Percentiles rank a stretch among this genome's conserved stretches.
phyloP scores from a whole-genome alignment of 2,113 vertebrate genomes.

The Proteles cristata region DNA sequence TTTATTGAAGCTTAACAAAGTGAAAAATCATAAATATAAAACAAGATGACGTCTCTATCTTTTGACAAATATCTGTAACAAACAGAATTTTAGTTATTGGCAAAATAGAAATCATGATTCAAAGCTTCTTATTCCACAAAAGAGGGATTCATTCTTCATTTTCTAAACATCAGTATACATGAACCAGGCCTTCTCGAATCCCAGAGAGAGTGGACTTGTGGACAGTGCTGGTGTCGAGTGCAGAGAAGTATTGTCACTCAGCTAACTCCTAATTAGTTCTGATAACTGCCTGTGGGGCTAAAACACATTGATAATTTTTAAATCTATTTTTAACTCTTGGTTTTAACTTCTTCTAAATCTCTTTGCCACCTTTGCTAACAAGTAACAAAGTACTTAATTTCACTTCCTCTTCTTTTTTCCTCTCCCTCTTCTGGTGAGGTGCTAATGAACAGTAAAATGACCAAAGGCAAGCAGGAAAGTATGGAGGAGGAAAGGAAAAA shows the following conservation, averaged over 20 bases:
- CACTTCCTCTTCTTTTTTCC: background rate
- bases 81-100: slow-evolving; percentile 10
- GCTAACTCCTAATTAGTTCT: slow-evolving; percentile 32
- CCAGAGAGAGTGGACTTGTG: background rate
- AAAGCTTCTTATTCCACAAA: background rate
- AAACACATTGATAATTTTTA: slow-evolving; percentile 20
- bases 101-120: background rate
- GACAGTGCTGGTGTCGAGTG: background rate
- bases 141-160: background rate
- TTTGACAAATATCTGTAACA: background rate
- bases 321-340: slow-evolving; percentile 13
- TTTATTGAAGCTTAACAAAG: slow-evolving; percentile 4
- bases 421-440: background rate
- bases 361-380: slow-evolving; percentile 44
- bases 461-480: background rate
- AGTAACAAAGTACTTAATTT: background rate
- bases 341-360: slow-evolving; percentile 1
- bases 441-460: slow-evolving; percentile 36
- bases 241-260: background rate
- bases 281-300: background rate
- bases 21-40: slow-evolving; percentile 36
- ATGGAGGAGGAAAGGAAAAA: background rate
- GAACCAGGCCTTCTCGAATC: background rate
- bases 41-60: background rate
- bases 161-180: background rate